phyloP scores from a whole-genome alignment of 23 tunicate species.

The Phallusia fumigata region DNA sequence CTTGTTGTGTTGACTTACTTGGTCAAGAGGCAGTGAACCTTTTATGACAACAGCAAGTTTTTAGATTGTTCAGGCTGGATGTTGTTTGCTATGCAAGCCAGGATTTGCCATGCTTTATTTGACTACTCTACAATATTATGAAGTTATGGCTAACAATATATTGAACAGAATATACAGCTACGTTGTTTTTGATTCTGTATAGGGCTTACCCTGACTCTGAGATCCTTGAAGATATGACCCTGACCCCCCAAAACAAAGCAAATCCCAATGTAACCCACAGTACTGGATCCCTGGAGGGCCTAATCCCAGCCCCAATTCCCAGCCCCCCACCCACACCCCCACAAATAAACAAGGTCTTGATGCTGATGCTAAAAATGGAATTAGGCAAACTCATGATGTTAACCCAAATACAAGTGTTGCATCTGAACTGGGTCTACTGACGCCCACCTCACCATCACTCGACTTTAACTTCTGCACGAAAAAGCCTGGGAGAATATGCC shows the following conservation, averaged over 20 bases:
- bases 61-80: neutral
- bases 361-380: constrained; percentile 24
- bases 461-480: constrained; percentile 71
- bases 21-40: neutral
- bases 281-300: constrained; percentile 35
- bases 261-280: constrained; percentile 36
- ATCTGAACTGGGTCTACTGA: constrained; percentile 48
- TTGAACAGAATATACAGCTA: constrained; percentile 43
- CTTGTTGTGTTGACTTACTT: neutral
- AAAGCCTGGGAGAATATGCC: constrained; percentile 87
- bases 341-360: constrained; percentile 27
- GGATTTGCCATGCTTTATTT: neutral
- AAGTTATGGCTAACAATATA: neutral
- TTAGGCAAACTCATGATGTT: constrained; percentile 37
- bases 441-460: constrained; percentile 81
- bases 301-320: constrained; percentile 65
- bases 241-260: constrained; percentile 52
- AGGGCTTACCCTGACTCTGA: constrained; percentile 64
- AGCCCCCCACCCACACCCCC: constrained; percentile 44
- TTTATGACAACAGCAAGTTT: neutral
- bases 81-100: neutral
- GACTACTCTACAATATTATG: neutral
- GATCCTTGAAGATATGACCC: constrained; percentile 55
- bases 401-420: constrained; percentile 34
- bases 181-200: constrained; percentile 47